phyloP scores from a whole-genome alignment of 2,113 vertebrate species.

The Herpailurus yagouaroundi region DNA sequence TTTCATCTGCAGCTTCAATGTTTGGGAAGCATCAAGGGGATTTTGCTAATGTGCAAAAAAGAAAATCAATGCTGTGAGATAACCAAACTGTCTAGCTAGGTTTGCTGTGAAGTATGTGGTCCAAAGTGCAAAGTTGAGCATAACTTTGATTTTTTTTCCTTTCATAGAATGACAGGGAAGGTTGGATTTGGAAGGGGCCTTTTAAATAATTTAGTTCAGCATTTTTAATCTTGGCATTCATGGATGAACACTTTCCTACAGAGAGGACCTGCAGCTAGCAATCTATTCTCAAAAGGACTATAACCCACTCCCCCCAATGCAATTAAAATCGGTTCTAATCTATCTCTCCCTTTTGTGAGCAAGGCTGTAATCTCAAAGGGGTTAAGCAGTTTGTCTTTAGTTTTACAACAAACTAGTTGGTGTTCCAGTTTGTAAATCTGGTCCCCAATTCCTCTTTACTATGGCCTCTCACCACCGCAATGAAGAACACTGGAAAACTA shows the following conservation, averaged over 20 bases:
- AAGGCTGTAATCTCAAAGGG: background rate
- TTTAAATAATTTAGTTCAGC: background rate
- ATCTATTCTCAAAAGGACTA: background rate
- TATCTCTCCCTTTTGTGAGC: background rate
- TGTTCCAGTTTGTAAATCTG: background rate
- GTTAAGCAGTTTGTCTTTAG: background rate
- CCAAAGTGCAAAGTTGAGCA: background rate
- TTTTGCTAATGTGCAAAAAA: background rate
- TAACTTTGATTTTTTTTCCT: background rate
- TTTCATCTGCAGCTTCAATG: background rate
- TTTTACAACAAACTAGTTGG: background rate
- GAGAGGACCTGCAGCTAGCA: background rate
- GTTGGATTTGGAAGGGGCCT: background rate
- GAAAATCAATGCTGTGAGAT: background rate
- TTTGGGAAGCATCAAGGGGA: background rate
- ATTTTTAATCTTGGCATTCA: background rate
- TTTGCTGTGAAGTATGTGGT: background rate
- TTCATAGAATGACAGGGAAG: no score
- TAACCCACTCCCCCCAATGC: background rate
- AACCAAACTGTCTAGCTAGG: background rate
- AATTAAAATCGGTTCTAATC: background rate
- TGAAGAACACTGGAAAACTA: background rate
- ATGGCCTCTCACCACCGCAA: background rate
- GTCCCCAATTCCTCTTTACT: background rate
- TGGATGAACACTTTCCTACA: background rate